Evolutionary conservation across 2,797 vertebrate genomes (phyloP), one percentile per base, ranked within the genome.

Genomic region (Mycteria americana): DNA sequence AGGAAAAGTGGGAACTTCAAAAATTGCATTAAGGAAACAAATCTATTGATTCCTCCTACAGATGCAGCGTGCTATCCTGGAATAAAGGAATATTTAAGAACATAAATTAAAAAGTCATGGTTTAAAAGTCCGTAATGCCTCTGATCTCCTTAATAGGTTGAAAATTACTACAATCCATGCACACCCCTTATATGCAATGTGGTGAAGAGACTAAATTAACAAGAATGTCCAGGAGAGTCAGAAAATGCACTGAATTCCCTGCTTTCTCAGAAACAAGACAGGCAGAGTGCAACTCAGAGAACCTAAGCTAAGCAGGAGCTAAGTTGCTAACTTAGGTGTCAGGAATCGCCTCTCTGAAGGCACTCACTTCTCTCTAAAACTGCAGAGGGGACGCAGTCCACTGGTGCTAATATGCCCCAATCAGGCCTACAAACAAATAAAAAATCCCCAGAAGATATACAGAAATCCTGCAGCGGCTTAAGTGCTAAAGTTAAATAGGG

Each of bases 61-160:
- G 56, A 63, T 67, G 50, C 18, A 25, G 45, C 27, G 35, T 75
- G 19, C 53, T 88, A 60, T 74, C n/a, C 15, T 79, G n/a, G 28
- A 89, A 91, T 28, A 83, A 82, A 83, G 5, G 48, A 89, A 37
- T 82, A 86, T 70, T 67, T 72, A 68, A 89, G 45, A 74, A 64
- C 4, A 75, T 24, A 70, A 88, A 81, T 54, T 64, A 74, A 63
- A 56, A 91, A 45, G 54, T 27, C 2, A 3, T 24, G 23, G 18
- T 65, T 74, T 83, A 92, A 89, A 80, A 82, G 68, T 65, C 81
- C 75, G 10, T 72, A 93, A 67, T 1, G 2, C 33, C 68, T 85
- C 19, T 31, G 4, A 6, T 35, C 18, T 9, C n/a, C 75, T 70
- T 59, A 81, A 67, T 10, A 74, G 17, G 27, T 25, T 63, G 41